Evolutionary conservation across 1,140 invertebrate genomes (phyloP).

Genomic region (Charaxes varanes): DNA sequence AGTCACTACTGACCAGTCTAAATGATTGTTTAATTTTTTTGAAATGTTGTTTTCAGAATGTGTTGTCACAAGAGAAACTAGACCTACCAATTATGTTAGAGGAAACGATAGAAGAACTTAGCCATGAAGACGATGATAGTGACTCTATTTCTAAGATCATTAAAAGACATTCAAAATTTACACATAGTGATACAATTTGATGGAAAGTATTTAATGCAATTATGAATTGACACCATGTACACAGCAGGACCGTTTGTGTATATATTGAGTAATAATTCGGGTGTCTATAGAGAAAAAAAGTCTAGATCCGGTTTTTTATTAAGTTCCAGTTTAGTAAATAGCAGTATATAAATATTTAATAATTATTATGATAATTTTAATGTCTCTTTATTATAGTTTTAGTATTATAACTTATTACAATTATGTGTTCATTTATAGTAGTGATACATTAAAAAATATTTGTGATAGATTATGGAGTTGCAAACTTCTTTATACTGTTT

Average conservation of each 20-base stretch:
- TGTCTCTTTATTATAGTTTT: neutral
- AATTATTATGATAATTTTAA: neutral
- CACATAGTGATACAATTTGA: slow-evolving; percentile 50
- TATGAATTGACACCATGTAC: neutral
- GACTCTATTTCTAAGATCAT: slow-evolving; percentile 26
- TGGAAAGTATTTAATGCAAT: neutral
- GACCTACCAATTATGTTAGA: slow-evolving; percentile 47
- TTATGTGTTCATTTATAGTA: too few species aligned
- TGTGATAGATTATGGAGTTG: too few species aligned
- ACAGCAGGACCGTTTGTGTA: neutral
- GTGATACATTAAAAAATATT: too few species aligned
- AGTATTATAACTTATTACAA: neutral
- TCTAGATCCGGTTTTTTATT: too few species aligned
- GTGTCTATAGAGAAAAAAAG: too few species aligned
- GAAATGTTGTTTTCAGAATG: slow-evolving; percentile 34
- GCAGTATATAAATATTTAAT: neutral
- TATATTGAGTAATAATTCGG: too few species aligned
- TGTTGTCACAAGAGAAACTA: slow-evolving; percentile 32
- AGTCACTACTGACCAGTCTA: too few species aligned
- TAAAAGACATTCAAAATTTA: slow-evolving; percentile 43
- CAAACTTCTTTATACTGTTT: too few species aligned
- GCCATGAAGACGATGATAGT: slow-evolving; percentile 55
- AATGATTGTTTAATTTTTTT: slow-evolving; percentile 3
- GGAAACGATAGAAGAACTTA: slow-evolving; percentile 53
- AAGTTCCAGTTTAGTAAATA: too few species aligned